phyloP scores from a whole-genome alignment of 2,113 vertebrate genomes.

The Nothobranchius kuhntae region DNA sequence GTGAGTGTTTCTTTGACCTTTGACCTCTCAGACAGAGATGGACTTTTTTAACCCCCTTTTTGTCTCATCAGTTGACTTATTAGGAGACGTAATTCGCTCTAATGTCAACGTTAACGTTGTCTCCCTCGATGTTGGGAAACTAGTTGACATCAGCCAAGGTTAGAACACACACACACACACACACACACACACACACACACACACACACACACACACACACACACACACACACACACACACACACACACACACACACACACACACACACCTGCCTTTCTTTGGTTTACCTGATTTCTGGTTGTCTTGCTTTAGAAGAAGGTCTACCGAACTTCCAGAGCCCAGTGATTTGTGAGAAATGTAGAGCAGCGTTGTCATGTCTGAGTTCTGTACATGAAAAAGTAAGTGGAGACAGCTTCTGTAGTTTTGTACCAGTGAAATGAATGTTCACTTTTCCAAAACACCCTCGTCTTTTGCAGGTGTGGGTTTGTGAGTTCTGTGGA shows the following conservation, averaged over 20 bases:
- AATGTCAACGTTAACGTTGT: constrained; percentile 75
- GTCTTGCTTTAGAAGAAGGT: constrained; percentile 30
- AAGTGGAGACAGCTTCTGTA: constrained; percentile 19
- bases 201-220: too few relatives aligned
- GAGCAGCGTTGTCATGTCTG: constrained; percentile 64
- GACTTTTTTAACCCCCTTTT: background rate
- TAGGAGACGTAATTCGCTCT: constrained; percentile 28
- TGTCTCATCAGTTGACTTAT: constrained; percentile 34
- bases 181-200: too few relatives aligned
- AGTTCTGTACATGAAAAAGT: constrained; percentile 57
- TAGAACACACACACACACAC: background rate
- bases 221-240: background rate
- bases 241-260: constrained; percentile 1
- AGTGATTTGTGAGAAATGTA: constrained; percentile 73
- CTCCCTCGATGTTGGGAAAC: constrained; percentile 62
- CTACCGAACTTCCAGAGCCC: constrained; percentile 57
- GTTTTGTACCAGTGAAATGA: too few relatives aligned
- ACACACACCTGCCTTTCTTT: background rate
- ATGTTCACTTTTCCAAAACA: too few relatives aligned
- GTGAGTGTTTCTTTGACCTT: constrained; percentile 27
- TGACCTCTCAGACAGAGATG: background rate
- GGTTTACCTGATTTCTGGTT: background rate
- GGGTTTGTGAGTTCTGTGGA: constrained; percentile 79
- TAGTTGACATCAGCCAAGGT: constrained; percentile 73
- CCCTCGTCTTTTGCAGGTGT: constrained; percentile 51